Conservation (phyloP, 2,797 vertebrate species). For the Cichlasoma orientale region DNA sequence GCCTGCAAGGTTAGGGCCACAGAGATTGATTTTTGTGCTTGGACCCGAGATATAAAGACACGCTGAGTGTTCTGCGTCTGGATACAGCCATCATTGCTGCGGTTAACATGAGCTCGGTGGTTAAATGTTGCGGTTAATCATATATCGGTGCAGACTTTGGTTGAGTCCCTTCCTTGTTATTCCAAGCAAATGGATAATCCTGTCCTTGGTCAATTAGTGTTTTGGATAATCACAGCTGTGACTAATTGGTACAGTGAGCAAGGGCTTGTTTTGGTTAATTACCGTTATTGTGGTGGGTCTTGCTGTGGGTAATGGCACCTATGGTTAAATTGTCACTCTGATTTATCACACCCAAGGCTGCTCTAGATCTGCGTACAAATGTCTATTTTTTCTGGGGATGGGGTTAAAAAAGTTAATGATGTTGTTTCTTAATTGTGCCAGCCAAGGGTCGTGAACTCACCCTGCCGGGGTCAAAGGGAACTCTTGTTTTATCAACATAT, state of each 20-base stretch:
- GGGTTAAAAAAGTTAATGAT: slow-evolving; percentile 13
- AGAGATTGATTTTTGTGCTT: slow-evolving; percentile 61
- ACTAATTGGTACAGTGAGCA: slow-evolving; percentile 75
- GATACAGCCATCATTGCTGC: slow-evolving; percentile 50
- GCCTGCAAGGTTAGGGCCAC: slow-evolving; percentile 65
- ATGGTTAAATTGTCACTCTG: slow-evolving; percentile 75
- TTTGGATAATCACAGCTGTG: slow-evolving; percentile 79
- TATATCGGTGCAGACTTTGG: slow-evolving; percentile 52
- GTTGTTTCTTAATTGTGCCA: slow-evolving; percentile 31
- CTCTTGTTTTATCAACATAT: slow-evolving; percentile 76
- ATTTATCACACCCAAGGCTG: slow-evolving; percentile 44
- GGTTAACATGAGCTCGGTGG: slow-evolving; percentile 57
- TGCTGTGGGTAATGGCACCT: slow-evolving; percentile 73
- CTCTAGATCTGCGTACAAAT: slow-evolving; percentile 22
- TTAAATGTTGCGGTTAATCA: slow-evolving; percentile 70
- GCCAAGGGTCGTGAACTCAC: slow-evolving; percentile 57
- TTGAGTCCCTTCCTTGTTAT: slow-evolving; percentile 60
- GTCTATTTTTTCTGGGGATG: slow-evolving; percentile 1
- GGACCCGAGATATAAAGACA: slow-evolving; percentile 44
- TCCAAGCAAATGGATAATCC: slow-evolving; percentile 67
- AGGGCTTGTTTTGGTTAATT: slow-evolving; percentile 77
- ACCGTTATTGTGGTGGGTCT: slow-evolving; percentile 66
- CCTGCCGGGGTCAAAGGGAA: slow-evolving; percentile 60
- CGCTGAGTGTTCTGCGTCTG: slow-evolving; percentile 46
- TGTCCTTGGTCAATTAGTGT: slow-evolving; percentile 76